These are phyloP conservation scores for Habroteleia sp. DNA, from an alignment of 2,888 invertebrate species.

Conservation along the genomic window DNA sequence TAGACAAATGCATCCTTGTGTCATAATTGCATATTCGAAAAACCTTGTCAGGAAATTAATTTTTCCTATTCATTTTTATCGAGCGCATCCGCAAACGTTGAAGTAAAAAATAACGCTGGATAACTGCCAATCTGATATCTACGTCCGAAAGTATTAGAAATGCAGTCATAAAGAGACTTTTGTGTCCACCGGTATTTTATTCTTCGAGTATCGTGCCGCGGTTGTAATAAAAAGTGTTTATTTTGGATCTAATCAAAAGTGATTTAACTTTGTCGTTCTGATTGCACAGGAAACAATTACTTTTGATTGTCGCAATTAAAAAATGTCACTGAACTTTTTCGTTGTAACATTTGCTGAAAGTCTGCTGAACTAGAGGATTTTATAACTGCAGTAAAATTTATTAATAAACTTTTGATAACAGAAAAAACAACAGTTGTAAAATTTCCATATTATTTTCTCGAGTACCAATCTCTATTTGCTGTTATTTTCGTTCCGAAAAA, in stretches of 20 bases:
- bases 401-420: too few species aligned
- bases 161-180: constrained; percentile 17
- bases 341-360: too few species aligned
- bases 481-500: too few species aligned
- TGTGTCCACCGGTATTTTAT: background rate
- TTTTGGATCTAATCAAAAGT: constrained; percentile 8
- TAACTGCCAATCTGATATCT: constrained; percentile 24
- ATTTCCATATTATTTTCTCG: too few species aligned
- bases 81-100: constrained; percentile 27
- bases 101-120: constrained; percentile 46
- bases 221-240: constrained; percentile 26
- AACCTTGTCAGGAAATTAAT: constrained; percentile 50
- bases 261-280: too few species aligned
- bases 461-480: too few species aligned
- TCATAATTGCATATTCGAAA: constrained; percentile 43
- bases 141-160: constrained; percentile 35
- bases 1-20: constrained; percentile 19
- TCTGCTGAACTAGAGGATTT: too few species aligned
- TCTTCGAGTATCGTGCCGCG: background rate
- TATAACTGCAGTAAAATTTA: too few species aligned
- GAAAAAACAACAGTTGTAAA: too few species aligned
- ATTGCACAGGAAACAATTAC: too few species aligned
- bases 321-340: too few species aligned
- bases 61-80: constrained; percentile 47
- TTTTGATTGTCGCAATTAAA: too few species aligned